A percentile compares a stretch with the other conserved stretches of the same genome.
Conservation (phyloP, 2,888 invertebrate species). For the Octonoba sinensis region DNA sequence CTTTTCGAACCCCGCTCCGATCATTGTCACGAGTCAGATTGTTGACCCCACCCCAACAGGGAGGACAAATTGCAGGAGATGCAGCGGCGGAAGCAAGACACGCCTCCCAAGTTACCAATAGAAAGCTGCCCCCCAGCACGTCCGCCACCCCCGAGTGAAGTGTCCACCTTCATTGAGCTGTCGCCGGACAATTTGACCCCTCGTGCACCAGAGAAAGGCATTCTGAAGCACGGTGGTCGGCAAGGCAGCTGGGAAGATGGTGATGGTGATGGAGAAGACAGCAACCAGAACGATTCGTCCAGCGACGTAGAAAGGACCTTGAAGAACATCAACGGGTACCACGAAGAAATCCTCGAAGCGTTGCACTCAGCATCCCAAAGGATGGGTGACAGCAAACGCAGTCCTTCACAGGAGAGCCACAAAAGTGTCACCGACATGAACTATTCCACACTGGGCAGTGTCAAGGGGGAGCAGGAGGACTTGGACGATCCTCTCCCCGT, state of each 20-base stretch:
- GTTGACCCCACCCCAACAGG: constrained; percentile 73
- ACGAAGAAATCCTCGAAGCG: constrained; percentile 90
- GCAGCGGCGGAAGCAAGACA: constrained; percentile 76
- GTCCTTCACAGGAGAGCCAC: constrained; percentile 79
- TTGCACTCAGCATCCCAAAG: constrained; percentile 74
- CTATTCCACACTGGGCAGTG: constrained; percentile 65
- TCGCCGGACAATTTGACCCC: constrained; percentile 79
- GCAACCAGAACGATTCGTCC: constrained; percentile 69
- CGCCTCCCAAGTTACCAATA: constrained; percentile 54
- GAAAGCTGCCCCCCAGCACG: constrained; percentile 28
- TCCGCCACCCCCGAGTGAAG: constrained; percentile 29
- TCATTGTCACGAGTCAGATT: constrained; percentile 60
- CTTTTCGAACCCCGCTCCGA: constrained; percentile 41
- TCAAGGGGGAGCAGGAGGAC: constrained; percentile 71
- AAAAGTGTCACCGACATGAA: constrained; percentile 75
- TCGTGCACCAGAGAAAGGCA: constrained; percentile 89
- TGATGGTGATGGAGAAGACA: constrained; percentile 73
- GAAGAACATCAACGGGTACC: constrained; percentile 90
- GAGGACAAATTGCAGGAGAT: constrained; percentile 85
- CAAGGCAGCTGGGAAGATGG: constrained; percentile 77
- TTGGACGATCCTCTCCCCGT: constrained; percentile 79
- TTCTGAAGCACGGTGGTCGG: constrained; percentile 78
- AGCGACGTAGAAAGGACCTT: constrained; percentile 80
- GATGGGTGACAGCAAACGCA: constrained; percentile 72
- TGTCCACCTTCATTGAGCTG: constrained; percentile 80